Evolutionary conservation across 1,140 invertebrate species (phyloP).

Genomic region (Drosophila arawakana): DNA sequence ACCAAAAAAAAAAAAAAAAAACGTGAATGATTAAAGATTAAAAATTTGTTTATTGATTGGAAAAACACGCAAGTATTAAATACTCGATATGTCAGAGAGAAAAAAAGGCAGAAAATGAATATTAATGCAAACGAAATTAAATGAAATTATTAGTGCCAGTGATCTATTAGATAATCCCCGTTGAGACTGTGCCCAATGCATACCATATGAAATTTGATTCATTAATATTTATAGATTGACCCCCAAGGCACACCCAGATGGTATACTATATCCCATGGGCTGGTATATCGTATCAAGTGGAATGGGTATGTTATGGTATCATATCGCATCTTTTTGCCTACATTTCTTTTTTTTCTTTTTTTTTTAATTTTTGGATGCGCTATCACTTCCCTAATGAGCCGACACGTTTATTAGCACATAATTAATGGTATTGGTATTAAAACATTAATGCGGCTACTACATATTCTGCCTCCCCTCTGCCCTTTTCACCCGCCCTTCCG

Average conservation of each 20-base stretch:
- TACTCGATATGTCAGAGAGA: constrained; percentile 17
- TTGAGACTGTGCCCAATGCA: constrained; percentile 40
- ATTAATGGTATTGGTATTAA: constrained; percentile 45
- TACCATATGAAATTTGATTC: constrained; percentile 30
- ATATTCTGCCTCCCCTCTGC: background rate
- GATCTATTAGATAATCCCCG: constrained; percentile 44
- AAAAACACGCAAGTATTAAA: constrained; percentile 11
- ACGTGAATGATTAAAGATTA: background rate
- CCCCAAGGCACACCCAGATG: constrained; percentile 39
- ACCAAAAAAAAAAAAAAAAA: background rate
- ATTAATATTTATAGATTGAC: constrained; percentile 42
- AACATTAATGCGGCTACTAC: constrained; percentile 31
- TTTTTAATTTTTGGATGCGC: constrained; percentile 5
- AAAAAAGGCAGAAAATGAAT: constrained; percentile 17
- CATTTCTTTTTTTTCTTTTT: background rate
- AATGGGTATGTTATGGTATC: constrained; percentile 1
- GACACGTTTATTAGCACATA: constrained; percentile 52
- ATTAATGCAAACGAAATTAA: constrained; percentile 33
- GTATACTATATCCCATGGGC: background rate
- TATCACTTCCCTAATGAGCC: constrained; percentile 54
- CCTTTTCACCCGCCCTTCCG: background rate
- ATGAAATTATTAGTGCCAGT: constrained; percentile 39
- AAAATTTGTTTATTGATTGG: constrained; percentile 4
- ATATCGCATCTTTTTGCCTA: background rate
- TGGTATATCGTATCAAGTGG: background rate